phyloP scores from a whole-genome alignment of 2,113 vertebrate genomes.

The Spea multiplicata region DNA sequence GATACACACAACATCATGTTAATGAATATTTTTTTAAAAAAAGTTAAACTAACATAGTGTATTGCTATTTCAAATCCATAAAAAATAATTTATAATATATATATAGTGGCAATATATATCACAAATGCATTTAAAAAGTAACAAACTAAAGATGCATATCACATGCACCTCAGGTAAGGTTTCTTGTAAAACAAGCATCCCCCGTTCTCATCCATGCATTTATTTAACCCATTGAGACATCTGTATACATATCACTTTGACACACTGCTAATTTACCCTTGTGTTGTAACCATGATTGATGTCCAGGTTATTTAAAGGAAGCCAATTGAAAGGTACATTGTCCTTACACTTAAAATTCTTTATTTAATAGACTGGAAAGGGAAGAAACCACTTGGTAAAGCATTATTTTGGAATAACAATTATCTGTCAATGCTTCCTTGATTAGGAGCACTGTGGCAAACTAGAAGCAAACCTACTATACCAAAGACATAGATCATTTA shows the following conservation, averaged over 20 bases:
- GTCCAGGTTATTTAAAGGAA: constrained; percentile 6
- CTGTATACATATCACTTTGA: constrained; percentile 43
- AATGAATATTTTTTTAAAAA: too few relatives aligned
- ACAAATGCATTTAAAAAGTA: neutral
- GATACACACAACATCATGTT: too few relatives aligned
- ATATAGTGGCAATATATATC: too few relatives aligned
- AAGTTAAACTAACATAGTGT: too few relatives aligned
- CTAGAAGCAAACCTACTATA: constrained; percentile 15
- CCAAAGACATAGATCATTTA: constrained; percentile 19
- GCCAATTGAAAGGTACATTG: constrained; percentile 31
- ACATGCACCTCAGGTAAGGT: constrained; percentile 13
- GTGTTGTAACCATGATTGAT: constrained; percentile 47
- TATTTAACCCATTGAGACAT: constrained; percentile 20
- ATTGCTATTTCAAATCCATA: too few relatives aligned
- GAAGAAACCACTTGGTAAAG: constrained; percentile 41
- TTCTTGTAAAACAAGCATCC: constrained; percentile 38
- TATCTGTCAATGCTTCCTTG: constrained; percentile 12
- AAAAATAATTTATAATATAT: too few relatives aligned
- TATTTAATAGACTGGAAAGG: constrained; percentile 32
- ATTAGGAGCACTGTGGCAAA: constrained; percentile 5
- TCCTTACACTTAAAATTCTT: constrained; percentile 44
- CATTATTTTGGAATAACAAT: constrained; percentile 17
- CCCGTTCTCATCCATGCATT: neutral
- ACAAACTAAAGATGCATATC: constrained; percentile 21
- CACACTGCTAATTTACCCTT: constrained; percentile 41